These are phyloP conservation scores for Plebejus melissa DNA, from an alignment of 2,888 invertebrate genomes.

Conservation along the genomic window DNA sequence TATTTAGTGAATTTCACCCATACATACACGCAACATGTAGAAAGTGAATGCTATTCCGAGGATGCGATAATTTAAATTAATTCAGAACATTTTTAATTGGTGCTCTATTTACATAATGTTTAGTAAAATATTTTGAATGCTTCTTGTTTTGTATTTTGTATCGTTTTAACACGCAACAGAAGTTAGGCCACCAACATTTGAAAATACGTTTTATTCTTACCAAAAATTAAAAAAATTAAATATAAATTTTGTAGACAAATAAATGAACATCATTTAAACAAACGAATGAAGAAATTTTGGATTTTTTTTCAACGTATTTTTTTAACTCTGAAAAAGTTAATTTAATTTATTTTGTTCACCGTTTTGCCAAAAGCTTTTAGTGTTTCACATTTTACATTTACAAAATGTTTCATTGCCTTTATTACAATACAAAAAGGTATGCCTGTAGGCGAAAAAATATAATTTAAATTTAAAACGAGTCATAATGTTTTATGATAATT, in stretches of 20 bases:
- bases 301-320: neutral
- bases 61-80: conserved; percentile 20
- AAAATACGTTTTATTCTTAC: neutral
- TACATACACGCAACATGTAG: neutral
- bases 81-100: neutral
- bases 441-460: neutral
- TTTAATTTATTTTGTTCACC: neutral
- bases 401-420: conserved; percentile 7
- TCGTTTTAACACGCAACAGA: neutral
- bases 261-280: neutral
- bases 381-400: conserved; percentile 11
- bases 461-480: neutral
- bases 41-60: conserved; percentile 13
- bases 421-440: neutral
- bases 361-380: neutral
- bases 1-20: neutral
- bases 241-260: neutral
- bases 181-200: neutral
- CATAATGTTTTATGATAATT: neutral
- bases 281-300: neutral
- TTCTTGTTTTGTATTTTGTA: neutral
- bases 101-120: conserved; percentile 5
- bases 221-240: neutral
- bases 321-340: neutral
- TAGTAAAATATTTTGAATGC: neutral